Evolutionary conservation across 2,113 vertebrate genomes (phyloP), one percentile per base, ranked within the genome.

Genomic region (Amphiprion percula): DNA sequence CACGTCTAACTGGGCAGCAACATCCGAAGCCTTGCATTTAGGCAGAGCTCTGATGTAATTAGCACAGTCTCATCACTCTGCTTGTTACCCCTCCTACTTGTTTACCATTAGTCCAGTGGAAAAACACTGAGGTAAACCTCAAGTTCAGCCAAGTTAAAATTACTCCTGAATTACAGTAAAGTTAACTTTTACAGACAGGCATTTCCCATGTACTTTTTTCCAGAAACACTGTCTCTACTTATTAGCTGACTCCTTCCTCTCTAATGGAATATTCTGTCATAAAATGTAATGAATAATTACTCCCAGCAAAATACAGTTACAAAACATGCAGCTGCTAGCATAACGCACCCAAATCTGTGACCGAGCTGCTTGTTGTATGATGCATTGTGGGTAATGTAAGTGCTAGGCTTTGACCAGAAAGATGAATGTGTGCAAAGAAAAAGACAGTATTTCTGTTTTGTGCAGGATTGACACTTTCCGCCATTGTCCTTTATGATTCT

Each of bases 11-110:
- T 49, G 39, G 55, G 72, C 70, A 63, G 70, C 74, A 68, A 56
- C 85, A 76, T 84, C 82, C 61, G n/a, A 19, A 69, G 58, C 65
- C 68, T 84, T 75, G 80, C 63, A 79, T 85, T 91, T 74, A 68
- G 82, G 79, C 74, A n/a, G 52, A 76, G 52, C 56, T 61, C 63
- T 87, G 72, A 90, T 92, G 53, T 83, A 77, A 91, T 94, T 90
- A 89, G 60, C 61, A 11, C 50, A 30, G 74, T 58, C 66, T 90
- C 74, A 87, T 92, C 80, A 78, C 84, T 55, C 49, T n/a, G 55
- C 54, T 67, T 63, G 46, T 79, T 77, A 74, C 59, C 54, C 74
- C 82, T 62, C 79, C 68, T 61, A 80, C 74, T 84, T 90, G 68
- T 86, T 88, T 86, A 86, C 58, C 73, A 82, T 80, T 56, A 75